Base-by-base conservation (phyloP, 2,888 invertebrate genomes). In the Nymphalis polychloros region DNA sequence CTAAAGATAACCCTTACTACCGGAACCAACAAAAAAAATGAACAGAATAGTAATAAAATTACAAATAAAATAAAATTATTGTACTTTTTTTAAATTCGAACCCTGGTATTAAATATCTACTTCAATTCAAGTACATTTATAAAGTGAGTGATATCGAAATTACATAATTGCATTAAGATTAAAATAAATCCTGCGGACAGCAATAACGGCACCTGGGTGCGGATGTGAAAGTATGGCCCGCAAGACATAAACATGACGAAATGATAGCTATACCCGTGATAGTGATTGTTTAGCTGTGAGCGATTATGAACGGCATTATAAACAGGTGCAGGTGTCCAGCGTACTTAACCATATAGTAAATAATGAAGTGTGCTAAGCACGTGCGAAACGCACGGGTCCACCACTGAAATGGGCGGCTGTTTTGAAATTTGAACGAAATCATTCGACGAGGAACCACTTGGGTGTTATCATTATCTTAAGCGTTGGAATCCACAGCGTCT, bases 381-480 rank as follows among this genome's bases (percentile, higher is more conserved):
- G 74, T 70, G 69, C 65, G 70, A 63, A 50, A 64, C 59, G 17
- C 49, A 52, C 62, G 48, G 59, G 59, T 63, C 65, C 23, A 48
- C 49, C 35, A 47, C 19, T 41, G 59, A 47, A 71, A 67, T 63
- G 65, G 77, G 79, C 80, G 80, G 79, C 64, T 47, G 59, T 31
- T 59, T 76, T 75, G 71, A 72, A 77, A 20, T 59, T 76, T 75
- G 71, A 72, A 77, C 82, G 84, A 86, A 86, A 86, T 85, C 81
- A 78, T 69, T 78, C 80, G 83, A 89, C 87, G 88, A 89, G 88
- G 88, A 89, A 89, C 86, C 81, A 79, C 79, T 75, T 72, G 64
- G 59, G 74, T 55, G 77, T 75, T 76, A 75, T 79, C 78, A 77
- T 75, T 76, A 75, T 79, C 78, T 76, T 77, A 73, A 77, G 77